Evolutionary conservation across 2,888 invertebrate genomes (phyloP).

Genomic region (Biston betularia): DNA sequence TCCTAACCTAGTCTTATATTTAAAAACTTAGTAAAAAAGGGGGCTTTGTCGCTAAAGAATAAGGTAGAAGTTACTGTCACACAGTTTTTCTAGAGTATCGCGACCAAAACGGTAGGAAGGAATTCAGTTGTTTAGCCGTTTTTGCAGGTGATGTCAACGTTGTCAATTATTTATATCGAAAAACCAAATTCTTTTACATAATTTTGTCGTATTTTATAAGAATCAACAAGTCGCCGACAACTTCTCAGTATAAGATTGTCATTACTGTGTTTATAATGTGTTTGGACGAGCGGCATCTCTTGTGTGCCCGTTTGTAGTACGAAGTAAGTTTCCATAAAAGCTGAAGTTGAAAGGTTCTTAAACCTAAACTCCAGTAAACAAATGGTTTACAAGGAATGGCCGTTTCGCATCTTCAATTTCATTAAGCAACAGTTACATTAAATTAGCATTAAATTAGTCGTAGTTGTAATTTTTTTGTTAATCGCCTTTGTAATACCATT

Average conservation of each 20-base stretch:
- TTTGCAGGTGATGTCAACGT: constrained; percentile 34
- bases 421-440: constrained; percentile 5
- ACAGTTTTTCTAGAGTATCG: background rate
- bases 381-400: background rate
- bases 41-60: background rate
- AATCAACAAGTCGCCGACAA: constrained; percentile 31
- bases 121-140: constrained; percentile 24
- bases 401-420: constrained; percentile 1
- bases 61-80: background rate
- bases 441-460: constrained; percentile 1
- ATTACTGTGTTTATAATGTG: constrained; percentile 20
- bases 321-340: constrained; percentile 10
- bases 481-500: no score
- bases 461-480: background rate
- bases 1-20: constrained; percentile 2
- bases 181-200: constrained; percentile 28
- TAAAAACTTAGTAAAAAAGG: background rate
- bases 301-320: constrained; percentile 10
- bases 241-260: constrained; percentile 32
- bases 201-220: constrained; percentile 12
- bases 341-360: constrained; percentile 13
- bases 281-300: constrained; percentile 11
- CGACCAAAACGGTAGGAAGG: constrained; percentile 25
- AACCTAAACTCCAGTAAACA: background rate
- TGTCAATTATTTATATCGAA: constrained; percentile 24